Conservation (phyloP, 2,888 invertebrate species). For the Dione juno region DNA sequence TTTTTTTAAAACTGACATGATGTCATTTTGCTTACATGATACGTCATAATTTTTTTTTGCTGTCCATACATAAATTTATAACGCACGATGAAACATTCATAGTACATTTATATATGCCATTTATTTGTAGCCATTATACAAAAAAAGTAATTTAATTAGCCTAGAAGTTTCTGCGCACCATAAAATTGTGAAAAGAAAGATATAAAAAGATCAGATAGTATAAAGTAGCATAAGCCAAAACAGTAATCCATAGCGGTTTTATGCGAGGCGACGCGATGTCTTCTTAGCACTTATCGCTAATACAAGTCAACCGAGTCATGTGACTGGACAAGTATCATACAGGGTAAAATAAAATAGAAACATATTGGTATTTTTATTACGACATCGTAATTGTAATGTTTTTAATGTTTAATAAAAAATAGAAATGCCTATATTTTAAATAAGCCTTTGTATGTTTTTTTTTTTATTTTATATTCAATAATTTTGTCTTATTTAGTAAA, state of each 20-base stretch:
- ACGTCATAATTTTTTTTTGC: background rate
- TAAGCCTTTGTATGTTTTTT: too few species aligned
- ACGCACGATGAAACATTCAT: background rate
- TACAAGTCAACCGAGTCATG: slow-evolving; percentile 57
- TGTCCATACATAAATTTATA: slow-evolving; percentile 1
- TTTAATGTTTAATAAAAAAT: too few species aligned
- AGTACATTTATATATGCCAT: background rate
- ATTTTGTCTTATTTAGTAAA: too few species aligned
- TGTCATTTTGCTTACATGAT: too few species aligned
- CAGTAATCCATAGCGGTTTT: slow-evolving; percentile 57
- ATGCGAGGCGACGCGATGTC: slow-evolving; percentile 56
- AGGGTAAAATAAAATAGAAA: slow-evolving; percentile 48
- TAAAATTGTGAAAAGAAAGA: slow-evolving; percentile 39
- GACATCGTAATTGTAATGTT: too few species aligned
- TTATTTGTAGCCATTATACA: slow-evolving; percentile 2
- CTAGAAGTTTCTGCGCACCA: slow-evolving; percentile 26
- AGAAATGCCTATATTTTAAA: too few species aligned
- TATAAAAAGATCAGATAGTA: slow-evolving; percentile 45
- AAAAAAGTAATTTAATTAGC: slow-evolving; percentile 33
- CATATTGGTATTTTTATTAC: too few species aligned
- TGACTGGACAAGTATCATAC: slow-evolving; percentile 51
- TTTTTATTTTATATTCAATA: too few species aligned
- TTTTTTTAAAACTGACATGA: too few species aligned
- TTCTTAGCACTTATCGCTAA: slow-evolving; percentile 59
- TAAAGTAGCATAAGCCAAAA: slow-evolving; percentile 50